A percentile compares a stretch with the other conserved stretches of the same genome.
Evolutionary conservation across 2,797 vertebrate genomes (phyloP).

Genomic region (Miichthys miiuy): DNA sequence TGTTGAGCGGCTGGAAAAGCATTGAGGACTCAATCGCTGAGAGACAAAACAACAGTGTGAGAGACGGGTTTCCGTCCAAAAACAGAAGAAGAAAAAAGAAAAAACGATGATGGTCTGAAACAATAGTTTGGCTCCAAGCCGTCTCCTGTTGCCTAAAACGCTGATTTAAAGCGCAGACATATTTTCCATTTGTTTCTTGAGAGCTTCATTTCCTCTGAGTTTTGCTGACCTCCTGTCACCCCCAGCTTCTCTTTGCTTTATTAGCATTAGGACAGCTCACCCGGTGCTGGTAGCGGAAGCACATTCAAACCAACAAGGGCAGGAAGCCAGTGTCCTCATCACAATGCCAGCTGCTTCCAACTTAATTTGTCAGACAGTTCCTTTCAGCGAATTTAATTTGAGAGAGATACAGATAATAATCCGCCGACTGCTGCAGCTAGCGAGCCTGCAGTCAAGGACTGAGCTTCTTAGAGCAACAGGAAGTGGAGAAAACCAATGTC

Average conservation of each 20-base stretch:
- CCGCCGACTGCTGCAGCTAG: slow-evolving; percentile 27
- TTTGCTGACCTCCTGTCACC: slow-evolving; percentile 59
- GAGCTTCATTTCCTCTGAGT: slow-evolving; percentile 54
- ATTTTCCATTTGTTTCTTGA: slow-evolving; percentile 59
- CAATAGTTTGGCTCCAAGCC: slow-evolving; percentile 53
- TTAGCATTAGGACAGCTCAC: slow-evolving; percentile 47
- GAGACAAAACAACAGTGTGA: slow-evolving; percentile 14
- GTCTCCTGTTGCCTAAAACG: slow-evolving; percentile 30
- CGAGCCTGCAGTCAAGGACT: slow-evolving; percentile 41
- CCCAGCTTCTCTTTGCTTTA: slow-evolving; percentile 35
- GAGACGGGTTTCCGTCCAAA: slow-evolving; percentile 17
- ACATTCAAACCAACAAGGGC: slow-evolving; percentile 53
- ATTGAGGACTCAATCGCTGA: slow-evolving; percentile 2
- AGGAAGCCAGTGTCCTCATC: slow-evolving; percentile 68
- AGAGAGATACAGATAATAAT: slow-evolving; percentile 68
- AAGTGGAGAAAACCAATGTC: slow-evolving; percentile 41
- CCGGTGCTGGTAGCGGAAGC: slow-evolving; percentile 47
- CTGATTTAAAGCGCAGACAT: slow-evolving; percentile 47
- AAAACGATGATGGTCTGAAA: slow-evolving; percentile 28
- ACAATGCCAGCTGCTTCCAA: slow-evolving; percentile 71
- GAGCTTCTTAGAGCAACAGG: slow-evolving; percentile 39
- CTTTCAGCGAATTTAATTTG: slow-evolving; percentile 73
- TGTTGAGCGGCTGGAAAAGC: slow-evolving; percentile 44
- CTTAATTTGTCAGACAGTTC: slow-evolving; percentile 71
- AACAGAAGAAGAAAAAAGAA: background rate